Evolutionary conservation across 2,888 invertebrate genomes (phyloP).

Genomic region (Polyploca ridens): DNA sequence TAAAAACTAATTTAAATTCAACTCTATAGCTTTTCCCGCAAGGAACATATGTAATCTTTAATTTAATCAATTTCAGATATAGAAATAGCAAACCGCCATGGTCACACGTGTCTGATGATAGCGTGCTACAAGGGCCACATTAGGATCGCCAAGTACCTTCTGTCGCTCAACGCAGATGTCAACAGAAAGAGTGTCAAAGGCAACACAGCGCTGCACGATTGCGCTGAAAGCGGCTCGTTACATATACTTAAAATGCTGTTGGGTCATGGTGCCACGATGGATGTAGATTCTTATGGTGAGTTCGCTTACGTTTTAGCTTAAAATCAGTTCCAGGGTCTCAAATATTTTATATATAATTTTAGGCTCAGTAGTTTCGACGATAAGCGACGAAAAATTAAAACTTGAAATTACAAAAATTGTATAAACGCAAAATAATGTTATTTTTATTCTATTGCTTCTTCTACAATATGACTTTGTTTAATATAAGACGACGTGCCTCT

Average conservation of each 20-base stretch:
- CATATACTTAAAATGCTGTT: slow-evolving; percentile 96
- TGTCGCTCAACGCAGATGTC: slow-evolving; percentile 94
- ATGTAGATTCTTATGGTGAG: slow-evolving; percentile 95
- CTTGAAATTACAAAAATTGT: too few relatives aligned
- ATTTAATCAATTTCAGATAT: slow-evolving; percentile 87
- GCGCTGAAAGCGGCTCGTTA: slow-evolving; percentile 97
- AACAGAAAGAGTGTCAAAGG: slow-evolving; percentile 96
- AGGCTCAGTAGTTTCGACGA: too few relatives aligned
- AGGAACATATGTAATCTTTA: not conserved
- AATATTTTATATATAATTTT: not conserved
- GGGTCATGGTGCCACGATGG: slow-evolving; percentile 95
- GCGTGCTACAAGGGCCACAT: slow-evolving; percentile 98
- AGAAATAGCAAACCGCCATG: slow-evolving; percentile 97
- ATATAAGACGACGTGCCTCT: too few relatives aligned
- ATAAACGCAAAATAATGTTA: too few relatives aligned
- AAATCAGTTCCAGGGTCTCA: too few relatives aligned
- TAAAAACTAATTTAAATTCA: too few relatives aligned
- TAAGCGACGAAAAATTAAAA: too few relatives aligned
- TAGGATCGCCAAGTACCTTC: slow-evolving; percentile 94
- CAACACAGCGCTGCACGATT: slow-evolving; percentile 99
- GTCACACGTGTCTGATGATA: slow-evolving; percentile 99
- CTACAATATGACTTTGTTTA: too few relatives aligned
- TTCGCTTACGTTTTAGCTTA: slow-evolving; percentile 10
- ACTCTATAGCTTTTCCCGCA: not conserved
- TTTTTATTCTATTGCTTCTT: too few relatives aligned